Percentiles rank a stretch among this genome's conserved stretches.
Conservation (phyloP, 2,797 vertebrate genomes). For the Megaceryle alcyon region DNA sequence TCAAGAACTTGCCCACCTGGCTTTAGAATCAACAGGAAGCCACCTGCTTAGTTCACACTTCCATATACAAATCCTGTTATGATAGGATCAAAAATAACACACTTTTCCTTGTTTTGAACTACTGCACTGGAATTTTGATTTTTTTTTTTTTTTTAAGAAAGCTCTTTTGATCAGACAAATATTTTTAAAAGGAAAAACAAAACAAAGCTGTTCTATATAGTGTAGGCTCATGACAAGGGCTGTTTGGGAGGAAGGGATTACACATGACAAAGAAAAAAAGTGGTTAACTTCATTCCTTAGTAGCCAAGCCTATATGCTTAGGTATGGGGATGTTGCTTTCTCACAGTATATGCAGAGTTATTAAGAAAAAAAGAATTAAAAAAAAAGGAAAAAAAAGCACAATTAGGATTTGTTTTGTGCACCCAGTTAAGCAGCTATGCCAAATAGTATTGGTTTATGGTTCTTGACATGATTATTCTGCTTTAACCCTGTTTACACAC, state of each 20-base stretch:
- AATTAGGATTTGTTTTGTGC: background rate
- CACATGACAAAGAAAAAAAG: background rate
- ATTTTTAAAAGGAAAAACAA: constrained; percentile 52
- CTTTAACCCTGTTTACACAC: background rate
- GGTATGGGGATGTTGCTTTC: background rate
- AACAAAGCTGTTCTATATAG: constrained; percentile 1
- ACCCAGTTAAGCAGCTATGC: background rate
- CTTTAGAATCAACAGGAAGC: constrained; percentile 63
- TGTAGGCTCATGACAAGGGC: background rate
- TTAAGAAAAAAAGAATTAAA: background rate
- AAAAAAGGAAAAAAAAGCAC: background rate
- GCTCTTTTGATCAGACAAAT: constrained; percentile 49
- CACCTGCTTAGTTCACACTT: constrained; percentile 56
- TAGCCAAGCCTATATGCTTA: background rate
- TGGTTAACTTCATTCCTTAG: background rate
- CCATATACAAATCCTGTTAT: constrained; percentile 61
- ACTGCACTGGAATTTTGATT: background rate
- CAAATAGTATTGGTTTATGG: background rate
- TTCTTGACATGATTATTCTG: background rate
- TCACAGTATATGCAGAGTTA: background rate
- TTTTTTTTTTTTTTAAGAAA: background rate
- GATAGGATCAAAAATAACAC: constrained; percentile 53
- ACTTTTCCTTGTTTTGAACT: constrained; percentile 62
- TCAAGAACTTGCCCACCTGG: constrained; percentile 56
- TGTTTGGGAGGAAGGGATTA: background rate